Conservation (phyloP, 2,797 vertebrate genomes). For the Poecilia gillii region DNA sequence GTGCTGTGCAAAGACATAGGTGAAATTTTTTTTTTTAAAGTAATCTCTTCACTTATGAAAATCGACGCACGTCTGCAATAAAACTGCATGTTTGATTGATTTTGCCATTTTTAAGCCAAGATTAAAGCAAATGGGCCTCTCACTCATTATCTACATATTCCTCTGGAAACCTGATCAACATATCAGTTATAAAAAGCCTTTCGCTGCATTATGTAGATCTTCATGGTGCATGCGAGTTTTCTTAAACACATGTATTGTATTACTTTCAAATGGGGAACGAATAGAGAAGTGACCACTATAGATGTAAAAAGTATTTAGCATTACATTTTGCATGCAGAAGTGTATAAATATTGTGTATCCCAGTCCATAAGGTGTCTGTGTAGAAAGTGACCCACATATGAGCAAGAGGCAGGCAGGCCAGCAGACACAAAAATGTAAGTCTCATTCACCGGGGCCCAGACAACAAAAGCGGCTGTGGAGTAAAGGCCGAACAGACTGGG, state of each 20-base stretch:
- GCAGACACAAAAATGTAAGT: not conserved
- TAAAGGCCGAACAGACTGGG: slow-evolving; percentile 24
- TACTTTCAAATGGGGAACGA: not conserved
- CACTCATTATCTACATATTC: not conserved
- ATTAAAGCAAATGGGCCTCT: not conserved
- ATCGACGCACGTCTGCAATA: not conserved
- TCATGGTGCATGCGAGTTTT: not conserved
- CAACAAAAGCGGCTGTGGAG: slow-evolving; percentile 33
- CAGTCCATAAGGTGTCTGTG: not conserved
- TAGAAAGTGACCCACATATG: not conserved
- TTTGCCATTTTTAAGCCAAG: not conserved
- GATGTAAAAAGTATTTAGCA: not conserved
- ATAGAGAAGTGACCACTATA: not conserved
- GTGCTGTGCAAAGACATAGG: too few relatives aligned
- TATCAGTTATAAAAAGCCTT: not conserved
- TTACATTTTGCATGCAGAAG: not conserved
- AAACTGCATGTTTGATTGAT: not conserved
- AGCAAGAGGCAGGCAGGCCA: not conserved
- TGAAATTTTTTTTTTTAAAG: not conserved
- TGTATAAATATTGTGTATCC: not conserved
- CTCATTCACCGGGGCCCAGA: not conserved
- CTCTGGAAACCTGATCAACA: not conserved
- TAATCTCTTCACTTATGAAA: not conserved
- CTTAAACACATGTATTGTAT: not conserved
- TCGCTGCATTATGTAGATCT: not conserved